A percentile compares a stretch with the other conserved stretches of the same genome.
These are phyloP conservation scores for Hystrix brachyura DNA, from an alignment of 2,113 vertebrate species.

Conservation along the genomic window DNA sequence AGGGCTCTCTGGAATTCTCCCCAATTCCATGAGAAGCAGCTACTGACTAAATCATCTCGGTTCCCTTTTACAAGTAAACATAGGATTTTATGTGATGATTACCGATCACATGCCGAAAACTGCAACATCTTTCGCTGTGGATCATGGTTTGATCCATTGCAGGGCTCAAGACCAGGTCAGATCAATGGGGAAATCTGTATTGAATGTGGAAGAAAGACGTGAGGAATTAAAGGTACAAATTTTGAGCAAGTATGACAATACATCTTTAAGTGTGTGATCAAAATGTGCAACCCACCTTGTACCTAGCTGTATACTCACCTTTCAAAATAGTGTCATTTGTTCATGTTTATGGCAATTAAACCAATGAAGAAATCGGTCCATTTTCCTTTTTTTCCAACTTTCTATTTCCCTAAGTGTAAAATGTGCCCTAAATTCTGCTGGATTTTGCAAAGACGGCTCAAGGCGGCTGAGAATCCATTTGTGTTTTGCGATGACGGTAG, in stretches of 20 bases:
- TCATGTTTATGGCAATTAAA: background rate
- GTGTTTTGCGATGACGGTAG: background rate
- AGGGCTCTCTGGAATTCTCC: constrained; percentile 53
- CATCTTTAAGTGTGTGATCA: background rate
- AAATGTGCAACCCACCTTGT: background rate
- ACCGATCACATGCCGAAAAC: background rate
- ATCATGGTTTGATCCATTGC: background rate
- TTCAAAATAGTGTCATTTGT: background rate
- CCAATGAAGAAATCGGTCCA: background rate
- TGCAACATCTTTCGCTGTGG: background rate
- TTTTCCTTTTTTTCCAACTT: background rate
- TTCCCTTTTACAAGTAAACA: constrained; percentile 3
- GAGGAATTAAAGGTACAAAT: background rate
- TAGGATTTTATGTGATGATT: background rate
- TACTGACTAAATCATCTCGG: constrained; percentile 55
- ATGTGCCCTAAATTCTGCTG: background rate
- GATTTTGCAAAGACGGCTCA: background rate
- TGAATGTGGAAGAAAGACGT: constrained; percentile 11
- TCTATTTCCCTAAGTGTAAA: background rate
- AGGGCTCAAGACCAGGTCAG: background rate
- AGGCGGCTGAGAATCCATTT: background rate
- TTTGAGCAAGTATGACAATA: background rate
- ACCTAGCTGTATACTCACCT: background rate
- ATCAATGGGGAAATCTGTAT: background rate
- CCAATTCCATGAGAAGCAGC: constrained; percentile 22